Percentiles rank a stretch among this genome's conserved stretches.
phyloP scores from a whole-genome alignment of 2,113 vertebrate species.

The Scopus umbretta region DNA sequence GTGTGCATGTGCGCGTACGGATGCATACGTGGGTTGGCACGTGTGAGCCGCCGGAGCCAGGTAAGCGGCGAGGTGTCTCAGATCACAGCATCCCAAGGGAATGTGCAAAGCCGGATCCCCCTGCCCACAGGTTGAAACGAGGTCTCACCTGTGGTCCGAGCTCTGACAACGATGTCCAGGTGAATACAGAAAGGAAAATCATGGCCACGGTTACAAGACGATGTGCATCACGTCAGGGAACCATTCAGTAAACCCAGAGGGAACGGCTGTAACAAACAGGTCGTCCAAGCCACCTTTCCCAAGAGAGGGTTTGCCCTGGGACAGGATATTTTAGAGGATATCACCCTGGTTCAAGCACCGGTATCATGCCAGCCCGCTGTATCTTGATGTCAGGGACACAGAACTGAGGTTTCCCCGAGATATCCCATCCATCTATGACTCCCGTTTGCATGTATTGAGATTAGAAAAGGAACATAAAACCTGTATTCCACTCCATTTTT shows the following conservation, averaged over 20 bases:
- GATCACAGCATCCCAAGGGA: neutral
- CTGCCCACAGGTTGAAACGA: neutral
- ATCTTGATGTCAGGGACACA: neutral
- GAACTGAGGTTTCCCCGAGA: neutral
- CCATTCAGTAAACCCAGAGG: neutral
- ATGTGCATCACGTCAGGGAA: neutral
- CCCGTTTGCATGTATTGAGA: fast-evolving
- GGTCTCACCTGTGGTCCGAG: neutral
- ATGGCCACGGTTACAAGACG: neutral
- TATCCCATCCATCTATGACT: fast-evolving
- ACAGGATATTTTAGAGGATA: fast-evolving
- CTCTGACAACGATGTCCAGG: fast-evolving
- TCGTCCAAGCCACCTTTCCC: neutral
- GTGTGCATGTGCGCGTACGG: neutral
- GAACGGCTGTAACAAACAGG: neutral
- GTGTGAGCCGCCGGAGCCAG: neutral
- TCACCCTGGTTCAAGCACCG: neutral
- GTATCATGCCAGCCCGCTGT: neutral
- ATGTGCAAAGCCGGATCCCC: neutral
- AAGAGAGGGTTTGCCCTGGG: neutral
- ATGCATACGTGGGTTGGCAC: neutral
- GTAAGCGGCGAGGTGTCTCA: neutral
- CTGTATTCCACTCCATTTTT: neutral
- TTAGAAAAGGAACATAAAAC: neutral
- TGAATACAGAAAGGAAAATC: neutral